Percentiles rank a stretch among this genome's conserved stretches.
phyloP scores from a whole-genome alignment of 1,140 invertebrate genomes.

The Plodia interpunctella region DNA sequence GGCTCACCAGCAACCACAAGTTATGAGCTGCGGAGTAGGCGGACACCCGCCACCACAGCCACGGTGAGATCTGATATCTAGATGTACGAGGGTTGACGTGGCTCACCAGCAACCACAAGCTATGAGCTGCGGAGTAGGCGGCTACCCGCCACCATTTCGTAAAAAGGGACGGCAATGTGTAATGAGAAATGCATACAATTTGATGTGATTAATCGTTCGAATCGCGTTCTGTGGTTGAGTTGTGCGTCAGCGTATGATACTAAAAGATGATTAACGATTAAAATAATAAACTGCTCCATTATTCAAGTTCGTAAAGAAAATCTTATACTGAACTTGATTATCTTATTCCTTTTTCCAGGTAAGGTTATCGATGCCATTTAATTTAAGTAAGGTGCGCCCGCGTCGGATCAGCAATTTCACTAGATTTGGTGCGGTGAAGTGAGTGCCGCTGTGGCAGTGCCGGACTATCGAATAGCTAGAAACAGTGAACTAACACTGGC shows the following conservation, averaged over 20 bases:
- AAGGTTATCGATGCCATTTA: conserved; percentile 71
- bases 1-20: no score
- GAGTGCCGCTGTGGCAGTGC: conserved; percentile 3
- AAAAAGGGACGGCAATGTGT: no score
- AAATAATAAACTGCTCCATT: no score
- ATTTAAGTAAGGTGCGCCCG: conserved; percentile 62
- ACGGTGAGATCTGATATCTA: conserved; percentile 79
- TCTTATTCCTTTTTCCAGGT: conserved; percentile 45
- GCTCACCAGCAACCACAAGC: conserved; percentile 99
- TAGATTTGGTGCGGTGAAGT: conserved; percentile 1
- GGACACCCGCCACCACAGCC: conserved; percentile 98
- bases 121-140: conserved; percentile 82
- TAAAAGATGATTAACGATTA: no score
- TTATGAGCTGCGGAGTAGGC: no score
- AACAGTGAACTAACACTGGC: conserved; percentile 1
- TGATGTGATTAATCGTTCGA: no score
- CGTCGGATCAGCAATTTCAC: conserved; percentile 34
- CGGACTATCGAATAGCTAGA: conserved; percentile 2
- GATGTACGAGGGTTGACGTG: conserved; percentile 98
- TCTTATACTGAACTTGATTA: no score
- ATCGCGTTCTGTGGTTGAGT: no score
- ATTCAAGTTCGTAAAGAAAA: no score
- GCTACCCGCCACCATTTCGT: conserved; percentile 24
- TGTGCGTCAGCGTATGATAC: no score
- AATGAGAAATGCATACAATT: no score